Evolutionary conservation across 2,797 vertebrate species (phyloP).

Genomic region (Aeoliscus strigatus): DNA sequence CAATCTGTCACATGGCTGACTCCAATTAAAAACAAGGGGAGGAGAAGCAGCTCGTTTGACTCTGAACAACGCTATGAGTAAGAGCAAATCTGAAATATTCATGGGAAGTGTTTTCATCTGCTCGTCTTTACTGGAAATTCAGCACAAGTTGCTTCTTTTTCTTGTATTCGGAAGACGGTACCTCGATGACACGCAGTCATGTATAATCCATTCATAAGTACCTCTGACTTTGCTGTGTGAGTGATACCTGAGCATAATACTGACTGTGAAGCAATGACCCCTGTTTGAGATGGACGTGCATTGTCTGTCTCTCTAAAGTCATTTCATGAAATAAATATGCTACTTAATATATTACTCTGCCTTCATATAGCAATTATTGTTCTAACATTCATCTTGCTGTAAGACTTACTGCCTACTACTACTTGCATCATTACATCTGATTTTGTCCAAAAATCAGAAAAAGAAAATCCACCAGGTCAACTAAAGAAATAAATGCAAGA

Average conservation of each 20-base stretch:
- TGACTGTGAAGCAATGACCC: conserved; percentile 28
- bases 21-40: conserved; percentile 53
- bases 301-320: conserved; percentile 18
- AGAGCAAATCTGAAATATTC: conserved; percentile 13
- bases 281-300: conserved; percentile 20
- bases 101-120: conserved; percentile 11
- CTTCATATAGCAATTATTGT: no score
- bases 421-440: no score
- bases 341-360: not conserved
- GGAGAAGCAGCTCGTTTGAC: conserved; percentile 34
- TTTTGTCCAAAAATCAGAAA: not conserved
- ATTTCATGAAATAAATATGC: conserved; percentile 9
- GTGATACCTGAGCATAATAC: no score
- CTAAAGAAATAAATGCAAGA: no score
- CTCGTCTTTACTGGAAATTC: conserved; percentile 10
- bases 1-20: conserved; percentile 53
- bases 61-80: conserved; percentile 17
- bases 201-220: conserved; percentile 24
- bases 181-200: conserved; percentile 18
- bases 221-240: conserved; percentile 13
- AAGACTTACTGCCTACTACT: no score
- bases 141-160: not conserved
- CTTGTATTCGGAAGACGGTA: not conserved
- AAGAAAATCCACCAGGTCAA: not conserved
- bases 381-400: no score